A percentile compares a stretch with the other conserved stretches of the same genome.
These are phyloP conservation scores for Sympetrum striolatum DNA, from an alignment of 2,888 invertebrate species.

Conservation along the genomic window DNA sequence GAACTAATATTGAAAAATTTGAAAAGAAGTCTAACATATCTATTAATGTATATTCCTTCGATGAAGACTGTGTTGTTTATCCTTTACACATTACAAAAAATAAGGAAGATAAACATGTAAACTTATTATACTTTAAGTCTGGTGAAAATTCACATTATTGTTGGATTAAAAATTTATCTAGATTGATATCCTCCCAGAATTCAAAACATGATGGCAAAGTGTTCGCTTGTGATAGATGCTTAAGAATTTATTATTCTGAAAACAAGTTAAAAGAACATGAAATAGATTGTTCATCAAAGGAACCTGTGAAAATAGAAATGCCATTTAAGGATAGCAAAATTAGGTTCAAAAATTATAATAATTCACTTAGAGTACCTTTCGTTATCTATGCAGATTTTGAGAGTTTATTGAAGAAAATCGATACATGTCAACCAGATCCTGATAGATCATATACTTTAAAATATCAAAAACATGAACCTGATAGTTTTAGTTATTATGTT, in stretches of 20 bases:
- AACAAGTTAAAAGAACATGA: not conserved
- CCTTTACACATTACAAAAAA: too few relatives aligned
- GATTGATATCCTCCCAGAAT: conserved; percentile 46
- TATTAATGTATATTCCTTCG: too few relatives aligned
- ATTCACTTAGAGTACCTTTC: not conserved
- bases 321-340: not conserved
- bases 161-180: too few relatives aligned
- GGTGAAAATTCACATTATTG: too few relatives aligned
- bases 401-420: not conserved
- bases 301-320: not conserved
- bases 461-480: not conserved
- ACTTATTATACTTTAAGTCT: too few relatives aligned
- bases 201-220: conserved; percentile 45
- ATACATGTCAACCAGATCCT: not conserved
- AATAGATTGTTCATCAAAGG: not conserved
- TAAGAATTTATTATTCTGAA: not conserved
- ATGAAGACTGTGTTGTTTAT: too few relatives aligned
- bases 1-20: too few relatives aligned
- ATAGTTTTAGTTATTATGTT: not conserved
- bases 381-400: not conserved
- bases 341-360: not conserved
- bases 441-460: not conserved
- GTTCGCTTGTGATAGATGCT: conserved; percentile 2
- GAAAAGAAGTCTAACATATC: too few relatives aligned
- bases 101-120: too few relatives aligned